Evolutionary conservation across 2,113 vertebrate species (phyloP), one percentile per base, ranked within the genome.

Genomic region (Isurus oxyrinchus): DNA sequence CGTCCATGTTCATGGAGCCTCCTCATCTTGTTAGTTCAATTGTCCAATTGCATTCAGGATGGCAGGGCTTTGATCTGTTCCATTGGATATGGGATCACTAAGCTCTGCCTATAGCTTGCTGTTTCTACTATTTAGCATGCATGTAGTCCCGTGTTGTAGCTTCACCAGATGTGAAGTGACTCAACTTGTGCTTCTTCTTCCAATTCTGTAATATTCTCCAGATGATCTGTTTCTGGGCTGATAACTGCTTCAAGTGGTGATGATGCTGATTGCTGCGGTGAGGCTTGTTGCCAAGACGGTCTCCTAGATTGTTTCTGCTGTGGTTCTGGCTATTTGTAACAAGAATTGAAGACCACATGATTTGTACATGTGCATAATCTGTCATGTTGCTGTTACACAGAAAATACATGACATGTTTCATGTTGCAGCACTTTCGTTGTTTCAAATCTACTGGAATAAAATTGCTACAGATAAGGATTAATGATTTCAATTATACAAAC

Each of bases 241-340:
- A 94, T 40, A 94, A 23, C 90, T 63, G 55, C 57, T 61, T 93
- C 57, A 61, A 61, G 57, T 93, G 90, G 90, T 66, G 57, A 63
- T 23, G 90, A 63, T 94, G 90, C 59, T 94, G 59, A 63, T n/a
- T 94, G 90, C 59, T 94, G 90, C 40, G 90, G 90, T 63, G 59
- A 66, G 90, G 59, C 35, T 23, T 40, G 59, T 63, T 94, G 90
- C 90, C 90, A 94, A 94, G 90, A 6, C 0, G 6, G 90, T 19
- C 57, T 94, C n/a, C 90, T 61, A n/a, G 90, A 94, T 94, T 94
- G 90, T 35, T 61, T 94, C 59, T 94, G 90, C 90, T 93, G 90
- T 63, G 90, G 90, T 93, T 93, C 90, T 63, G 59, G 61, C 35
- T 63, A 94, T 63, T 94, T 94, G 90, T 94, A 63, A 94, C 90